These are phyloP conservation scores for Hypena proboscidalis DNA, from an alignment of 2,888 invertebrate species.

Conservation along the genomic window DNA sequence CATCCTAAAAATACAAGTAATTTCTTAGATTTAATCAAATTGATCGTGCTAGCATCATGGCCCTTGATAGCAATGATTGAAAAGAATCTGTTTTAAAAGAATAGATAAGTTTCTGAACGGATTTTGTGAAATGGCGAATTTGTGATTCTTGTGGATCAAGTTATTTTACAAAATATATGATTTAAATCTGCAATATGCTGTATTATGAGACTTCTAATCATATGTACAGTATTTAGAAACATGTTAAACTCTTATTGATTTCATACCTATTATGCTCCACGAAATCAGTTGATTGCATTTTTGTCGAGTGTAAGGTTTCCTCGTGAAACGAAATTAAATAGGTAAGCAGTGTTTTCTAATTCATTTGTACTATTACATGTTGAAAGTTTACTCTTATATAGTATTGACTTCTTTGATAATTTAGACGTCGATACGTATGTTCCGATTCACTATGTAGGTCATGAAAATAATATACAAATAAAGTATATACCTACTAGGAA, in stretches of 20 bases:
- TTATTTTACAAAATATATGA: constrained; percentile 58
- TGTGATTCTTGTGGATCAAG: constrained; percentile 69
- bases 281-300: constrained; percentile 60
- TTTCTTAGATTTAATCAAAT: too few species aligned
- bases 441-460: constrained; percentile 41
- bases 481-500: constrained; percentile 29
- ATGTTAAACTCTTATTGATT: constrained; percentile 47
- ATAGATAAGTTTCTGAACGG: constrained; percentile 36
- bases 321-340: constrained; percentile 53
- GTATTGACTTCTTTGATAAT: neutral
- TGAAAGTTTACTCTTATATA: neutral
- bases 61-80: too few species aligned
- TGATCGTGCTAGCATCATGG: too few species aligned
- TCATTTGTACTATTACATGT: neutral
- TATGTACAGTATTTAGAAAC: constrained; percentile 43
- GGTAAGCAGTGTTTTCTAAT: constrained; percentile 44
- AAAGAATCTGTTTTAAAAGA: too few species aligned
- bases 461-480: constrained; percentile 44
- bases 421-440: constrained; percentile 5
- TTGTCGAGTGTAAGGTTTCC: constrained; percentile 58
- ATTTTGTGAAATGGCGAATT: constrained; percentile 80
- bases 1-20: too few species aligned
- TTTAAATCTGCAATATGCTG: constrained; percentile 60
- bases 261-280: constrained; percentile 49
- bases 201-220: constrained; percentile 51